These are phyloP conservation scores for Lynx canadensis DNA, from an alignment of 2,113 vertebrate genomes.

Conservation along the genomic window DNA sequence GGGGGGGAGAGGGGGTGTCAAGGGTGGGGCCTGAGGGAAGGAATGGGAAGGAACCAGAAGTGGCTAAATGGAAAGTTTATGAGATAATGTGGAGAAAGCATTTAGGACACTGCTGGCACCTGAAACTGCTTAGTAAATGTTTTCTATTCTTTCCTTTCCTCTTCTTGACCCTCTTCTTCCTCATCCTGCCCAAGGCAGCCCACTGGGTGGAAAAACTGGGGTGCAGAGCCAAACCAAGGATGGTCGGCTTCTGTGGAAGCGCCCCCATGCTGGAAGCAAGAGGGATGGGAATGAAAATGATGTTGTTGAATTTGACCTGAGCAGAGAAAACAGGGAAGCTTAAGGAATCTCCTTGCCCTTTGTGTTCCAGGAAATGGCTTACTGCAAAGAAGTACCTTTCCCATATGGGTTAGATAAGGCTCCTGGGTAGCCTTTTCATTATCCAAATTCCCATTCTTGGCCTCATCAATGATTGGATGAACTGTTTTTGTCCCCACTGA, in stretches of 20 bases:
- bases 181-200: background rate
- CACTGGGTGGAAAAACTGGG: background rate
- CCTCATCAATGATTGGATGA: background rate
- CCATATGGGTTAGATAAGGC: background rate
- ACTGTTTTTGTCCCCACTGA: background rate
- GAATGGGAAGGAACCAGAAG: background rate
- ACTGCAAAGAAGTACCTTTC: background rate
- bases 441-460: background rate
- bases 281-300: background rate
- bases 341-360: background rate
- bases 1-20: background rate
- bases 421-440: background rate
- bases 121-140: background rate
- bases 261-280: background rate
- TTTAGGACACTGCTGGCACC: background rate
- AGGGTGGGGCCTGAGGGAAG: background rate
- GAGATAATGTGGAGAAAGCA: background rate
- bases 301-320: background rate
- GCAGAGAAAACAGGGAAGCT: background rate
- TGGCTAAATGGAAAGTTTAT: background rate
- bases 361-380: background rate
- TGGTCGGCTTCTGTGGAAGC: background rate
- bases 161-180: background rate
- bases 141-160: background rate
- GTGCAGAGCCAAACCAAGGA: background rate